A percentile compares a stretch with the other conserved stretches of the same genome.
These are phyloP conservation scores for Platysternon megacephalum DNA, from an alignment of 2,113 vertebrate species.

Conservation along the genomic window DNA sequence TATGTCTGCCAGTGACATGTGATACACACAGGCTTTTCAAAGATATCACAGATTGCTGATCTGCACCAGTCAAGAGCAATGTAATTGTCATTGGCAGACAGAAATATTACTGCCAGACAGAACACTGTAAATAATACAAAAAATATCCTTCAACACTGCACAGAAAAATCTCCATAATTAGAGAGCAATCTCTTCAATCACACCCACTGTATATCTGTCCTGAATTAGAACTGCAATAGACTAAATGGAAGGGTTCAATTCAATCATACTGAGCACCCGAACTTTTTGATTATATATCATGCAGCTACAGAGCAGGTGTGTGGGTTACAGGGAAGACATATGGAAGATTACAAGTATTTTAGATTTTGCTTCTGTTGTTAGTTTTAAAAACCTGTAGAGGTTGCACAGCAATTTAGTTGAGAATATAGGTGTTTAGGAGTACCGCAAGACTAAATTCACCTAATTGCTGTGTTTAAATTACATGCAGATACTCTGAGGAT, in stretches of 20 bases:
- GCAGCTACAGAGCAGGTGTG: conserved; percentile 37
- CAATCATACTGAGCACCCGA: conserved; percentile 49
- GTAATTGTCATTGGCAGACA: conserved; percentile 66
- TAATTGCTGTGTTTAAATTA: conserved; percentile 46
- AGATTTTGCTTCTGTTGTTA: conserved; percentile 39
- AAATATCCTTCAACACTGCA: conserved; percentile 20
- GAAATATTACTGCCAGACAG: conserved; percentile 70
- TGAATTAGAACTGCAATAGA: conserved; percentile 48
- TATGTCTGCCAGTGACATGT: conserved; percentile 67
- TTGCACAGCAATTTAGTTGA: neutral
- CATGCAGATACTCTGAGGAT: conserved; percentile 27
- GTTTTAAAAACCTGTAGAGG: conserved; percentile 42
- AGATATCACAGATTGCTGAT: conserved; percentile 70
- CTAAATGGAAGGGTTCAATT: conserved; percentile 54
- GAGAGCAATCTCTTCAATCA: conserved; percentile 53
- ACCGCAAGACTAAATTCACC: neutral
- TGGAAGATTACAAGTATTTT: conserved; percentile 10
- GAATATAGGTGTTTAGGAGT: conserved; percentile 4
- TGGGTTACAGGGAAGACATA: conserved; percentile 37
- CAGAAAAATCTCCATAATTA: conserved; percentile 68
- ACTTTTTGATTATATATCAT: conserved; percentile 47
- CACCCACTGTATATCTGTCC: neutral
- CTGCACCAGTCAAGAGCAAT: conserved; percentile 68
- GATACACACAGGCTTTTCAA: conserved; percentile 62
- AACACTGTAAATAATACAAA: conserved; percentile 72